Evolutionary conservation across 2,113 vertebrate species (phyloP).

Genomic region (Pionites leucogaster): DNA sequence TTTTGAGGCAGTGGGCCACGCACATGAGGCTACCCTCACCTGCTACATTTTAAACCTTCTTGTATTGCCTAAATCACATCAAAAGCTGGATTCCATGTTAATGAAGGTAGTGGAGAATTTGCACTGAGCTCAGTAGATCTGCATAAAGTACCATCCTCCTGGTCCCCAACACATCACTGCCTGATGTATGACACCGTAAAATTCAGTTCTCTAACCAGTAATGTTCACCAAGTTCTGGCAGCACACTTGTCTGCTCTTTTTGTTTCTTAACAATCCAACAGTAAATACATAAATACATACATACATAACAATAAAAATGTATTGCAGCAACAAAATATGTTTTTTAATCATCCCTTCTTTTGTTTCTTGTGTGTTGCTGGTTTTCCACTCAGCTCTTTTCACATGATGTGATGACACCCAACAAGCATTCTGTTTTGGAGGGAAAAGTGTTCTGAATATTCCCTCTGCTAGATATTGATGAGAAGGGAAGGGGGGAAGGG

Average conservation of each 20-base stretch:
- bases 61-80: neutral
- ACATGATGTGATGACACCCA: neutral
- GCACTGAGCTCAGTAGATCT: neutral
- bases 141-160: neutral
- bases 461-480: neutral
- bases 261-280: neutral
- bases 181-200: neutral
- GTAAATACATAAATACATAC: neutral
- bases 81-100: neutral
- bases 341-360: neutral
- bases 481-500: neutral
- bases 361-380: neutral
- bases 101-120: neutral
- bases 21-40: neutral
- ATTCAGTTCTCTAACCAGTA: neutral
- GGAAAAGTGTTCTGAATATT: neutral
- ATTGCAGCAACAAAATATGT: neutral
- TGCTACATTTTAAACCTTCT: neutral
- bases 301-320: neutral
- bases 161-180: neutral
- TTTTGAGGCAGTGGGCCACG: neutral
- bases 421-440: neutral
- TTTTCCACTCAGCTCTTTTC: neutral
- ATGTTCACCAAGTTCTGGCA: neutral
- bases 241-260: neutral